Percentiles rank a stretch among this genome's conserved stretches.
Evolutionary conservation across 1,140 invertebrate species (phyloP).

Genomic region (Drosophila nigromelanica): DNA sequence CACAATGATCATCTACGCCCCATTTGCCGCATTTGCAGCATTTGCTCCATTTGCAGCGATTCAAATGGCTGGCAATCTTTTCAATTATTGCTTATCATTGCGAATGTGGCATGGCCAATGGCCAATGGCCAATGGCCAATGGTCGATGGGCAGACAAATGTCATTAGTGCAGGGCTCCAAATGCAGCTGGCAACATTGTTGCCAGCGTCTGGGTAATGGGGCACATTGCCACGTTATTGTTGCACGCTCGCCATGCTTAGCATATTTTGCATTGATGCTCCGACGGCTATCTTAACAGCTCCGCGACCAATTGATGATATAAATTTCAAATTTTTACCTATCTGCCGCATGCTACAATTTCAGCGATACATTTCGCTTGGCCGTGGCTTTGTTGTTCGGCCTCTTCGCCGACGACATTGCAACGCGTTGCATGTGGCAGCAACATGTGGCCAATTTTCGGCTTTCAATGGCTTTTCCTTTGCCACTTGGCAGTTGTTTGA

Average conservation of each 20-base stretch:
- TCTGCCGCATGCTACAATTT: constrained; percentile 44
- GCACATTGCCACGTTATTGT: constrained; percentile 30
- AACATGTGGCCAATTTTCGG: constrained; percentile 25
- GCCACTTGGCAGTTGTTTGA: constrained; percentile 63
- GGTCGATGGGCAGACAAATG: constrained; percentile 44
- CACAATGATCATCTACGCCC: constrained; percentile 34
- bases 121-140: constrained; percentile 10
- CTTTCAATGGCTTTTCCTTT: constrained; percentile 42
- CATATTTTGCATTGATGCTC: constrained; percentile 46
- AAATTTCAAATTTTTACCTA: constrained; percentile 63
- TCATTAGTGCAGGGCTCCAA: constrained; percentile 41
- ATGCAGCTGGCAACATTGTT: constrained; percentile 39
- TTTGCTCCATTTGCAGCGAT: constrained; percentile 53
- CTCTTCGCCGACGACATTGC: constrained; percentile 15
- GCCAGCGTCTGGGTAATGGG: constrained; percentile 48
- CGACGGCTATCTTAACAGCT: constrained; percentile 49
- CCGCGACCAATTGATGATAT: constrained; percentile 51
- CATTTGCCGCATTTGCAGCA: constrained; percentile 43
- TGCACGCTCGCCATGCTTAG: constrained; percentile 41
- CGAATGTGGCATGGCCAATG: constrained; percentile 40
- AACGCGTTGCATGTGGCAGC: background rate
- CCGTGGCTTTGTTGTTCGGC: constrained; percentile 10
- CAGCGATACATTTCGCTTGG: constrained; percentile 21
- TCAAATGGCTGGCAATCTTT: constrained; percentile 76
- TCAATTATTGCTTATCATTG: constrained; percentile 81